Evolutionary conservation across 2,113 vertebrate genomes (phyloP).

Genomic region (Gavialis gangeticus): DNA sequence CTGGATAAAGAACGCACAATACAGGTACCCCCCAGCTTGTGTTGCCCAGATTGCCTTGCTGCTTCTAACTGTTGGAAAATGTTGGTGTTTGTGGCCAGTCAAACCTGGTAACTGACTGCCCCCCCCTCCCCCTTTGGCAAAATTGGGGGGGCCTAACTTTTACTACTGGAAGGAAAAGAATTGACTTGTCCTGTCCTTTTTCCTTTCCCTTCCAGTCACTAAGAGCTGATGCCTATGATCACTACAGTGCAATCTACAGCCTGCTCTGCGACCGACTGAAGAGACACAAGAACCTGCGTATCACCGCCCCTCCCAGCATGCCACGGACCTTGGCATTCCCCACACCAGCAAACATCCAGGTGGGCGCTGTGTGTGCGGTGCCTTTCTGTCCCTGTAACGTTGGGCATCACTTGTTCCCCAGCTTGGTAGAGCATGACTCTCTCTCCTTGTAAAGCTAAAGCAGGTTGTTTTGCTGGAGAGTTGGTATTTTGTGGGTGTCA

Average conservation of each 20-base stretch:
- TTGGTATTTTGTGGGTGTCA: rapidly evolving
- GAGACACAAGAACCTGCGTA: constrained; percentile 93
- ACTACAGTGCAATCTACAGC: constrained; percentile 99
- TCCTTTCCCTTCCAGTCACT: constrained; percentile 83
- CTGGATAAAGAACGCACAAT: constrained; percentile 93
- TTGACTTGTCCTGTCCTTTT: neutral
- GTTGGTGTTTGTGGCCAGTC: rapidly evolving
- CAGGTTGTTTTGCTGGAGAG: rapidly evolving
- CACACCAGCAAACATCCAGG: constrained; percentile 87
- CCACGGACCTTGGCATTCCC: constrained; percentile 88
- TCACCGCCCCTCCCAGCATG: constrained; percentile 81
- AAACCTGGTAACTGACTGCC: neutral
- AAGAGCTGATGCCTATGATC: constrained; percentile 94
- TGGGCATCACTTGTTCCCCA: neutral
- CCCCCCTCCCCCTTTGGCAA: neutral
- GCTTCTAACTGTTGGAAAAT: rapidly evolving
- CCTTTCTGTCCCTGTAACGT: neutral
- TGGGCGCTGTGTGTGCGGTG: neutral
- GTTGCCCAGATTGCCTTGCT: rapidly evolving
- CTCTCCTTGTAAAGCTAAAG: rapidly evolving
- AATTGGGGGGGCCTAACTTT: rapidly evolving
- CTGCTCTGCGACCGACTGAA: constrained; percentile 96
- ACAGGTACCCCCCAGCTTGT: constrained; percentile 80
- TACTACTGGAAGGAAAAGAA: neutral
- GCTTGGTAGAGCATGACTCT: rapidly evolving